Percentiles rank a stretch among this genome's conserved stretches.
These are phyloP conservation scores for Drosophila suzukii DNA, from an alignment of 1,140 invertebrate genomes.

Conservation along the genomic window DNA sequence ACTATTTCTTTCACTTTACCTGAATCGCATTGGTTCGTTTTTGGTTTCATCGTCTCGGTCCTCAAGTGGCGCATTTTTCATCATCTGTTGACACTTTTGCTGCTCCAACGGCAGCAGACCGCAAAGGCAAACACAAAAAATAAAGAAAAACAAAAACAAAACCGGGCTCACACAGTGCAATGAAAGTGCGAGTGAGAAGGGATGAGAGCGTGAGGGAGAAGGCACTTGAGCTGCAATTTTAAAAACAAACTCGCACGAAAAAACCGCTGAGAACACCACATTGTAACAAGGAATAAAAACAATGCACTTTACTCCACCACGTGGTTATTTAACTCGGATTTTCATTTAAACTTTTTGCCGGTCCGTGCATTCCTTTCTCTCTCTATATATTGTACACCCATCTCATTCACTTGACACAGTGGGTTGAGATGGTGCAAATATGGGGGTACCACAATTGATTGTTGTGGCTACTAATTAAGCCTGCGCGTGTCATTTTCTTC, in stretches of 20 bases:
- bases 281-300: slow-evolving; percentile 10
- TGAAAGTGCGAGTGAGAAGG: background rate
- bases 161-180: slow-evolving; percentile 5
- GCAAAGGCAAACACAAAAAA: slow-evolving; percentile 19
- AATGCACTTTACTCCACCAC: slow-evolving; percentile 58
- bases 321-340: slow-evolving; percentile 71
- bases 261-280: slow-evolving; percentile 6
- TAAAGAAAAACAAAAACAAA: slow-evolving; percentile 27
- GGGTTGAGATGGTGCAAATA: slow-evolving; percentile 11
- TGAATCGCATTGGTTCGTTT: slow-evolving; percentile 13
- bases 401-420: slow-evolving; percentile 9
- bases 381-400: slow-evolving; percentile 3
- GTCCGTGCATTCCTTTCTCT: background rate
- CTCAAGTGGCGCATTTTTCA: slow-evolving; percentile 80
- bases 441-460: slow-evolving; percentile 43
- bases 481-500: slow-evolving; percentile 22
- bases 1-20: slow-evolving; percentile 1
- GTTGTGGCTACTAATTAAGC: slow-evolving; percentile 34
- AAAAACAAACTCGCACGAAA: slow-evolving; percentile 29
- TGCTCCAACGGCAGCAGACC: slow-evolving; percentile 37
- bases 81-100: slow-evolving; percentile 71
- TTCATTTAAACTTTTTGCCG: slow-evolving; percentile 69
- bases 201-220: slow-evolving; percentile 1
- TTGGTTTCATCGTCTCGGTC: slow-evolving; percentile 25
- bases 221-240: slow-evolving; percentile 30